Conservation (phyloP, 2,888 invertebrate species). For the Pollenia amentaria region DNA sequence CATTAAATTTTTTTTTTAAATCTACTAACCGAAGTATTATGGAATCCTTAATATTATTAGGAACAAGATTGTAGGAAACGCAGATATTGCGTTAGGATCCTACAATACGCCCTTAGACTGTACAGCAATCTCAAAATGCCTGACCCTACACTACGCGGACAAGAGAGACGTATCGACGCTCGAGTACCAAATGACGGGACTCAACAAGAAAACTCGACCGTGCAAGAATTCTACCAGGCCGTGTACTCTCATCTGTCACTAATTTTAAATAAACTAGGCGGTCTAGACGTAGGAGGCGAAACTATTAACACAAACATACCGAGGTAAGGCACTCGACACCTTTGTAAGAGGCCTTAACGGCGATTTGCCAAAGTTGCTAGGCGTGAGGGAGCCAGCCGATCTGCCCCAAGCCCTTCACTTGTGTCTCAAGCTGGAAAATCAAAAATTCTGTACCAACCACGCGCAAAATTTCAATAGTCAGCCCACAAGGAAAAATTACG, state of each 20-base stretch:
- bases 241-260: too few relatives aligned
- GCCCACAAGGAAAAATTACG: slow-evolving; percentile 29
- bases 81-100: too few relatives aligned
- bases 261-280: slow-evolving; percentile 75
- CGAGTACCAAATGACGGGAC: slow-evolving; percentile 63
- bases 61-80: too few relatives aligned
- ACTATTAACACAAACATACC: slow-evolving; percentile 67
- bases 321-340: slow-evolving; percentile 75
- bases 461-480: slow-evolving; percentile 51
- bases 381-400: too few relatives aligned
- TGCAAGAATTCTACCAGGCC: slow-evolving; percentile 73
- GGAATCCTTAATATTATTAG: too few relatives aligned
- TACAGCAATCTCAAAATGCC: too few relatives aligned
- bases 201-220: slow-evolving; percentile 64
- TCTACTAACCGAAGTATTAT: too few relatives aligned
- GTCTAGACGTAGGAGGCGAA: slow-evolving; percentile 71
- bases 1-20: too few relatives aligned
- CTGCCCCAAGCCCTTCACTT: slow-evolving; percentile 69
- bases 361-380: too few relatives aligned
- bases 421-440: slow-evolving; percentile 63
- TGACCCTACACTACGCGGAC: too few relatives aligned
- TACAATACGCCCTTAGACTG: too few relatives aligned
- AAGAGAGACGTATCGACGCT: slow-evolving; percentile 53
- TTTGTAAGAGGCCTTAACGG: slow-evolving; percentile 74
- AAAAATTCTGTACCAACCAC: slow-evolving; percentile 51